These are phyloP conservation scores for Colaptes auratus DNA, from an alignment of 2,113 vertebrate genomes.

Conservation along the genomic window DNA sequence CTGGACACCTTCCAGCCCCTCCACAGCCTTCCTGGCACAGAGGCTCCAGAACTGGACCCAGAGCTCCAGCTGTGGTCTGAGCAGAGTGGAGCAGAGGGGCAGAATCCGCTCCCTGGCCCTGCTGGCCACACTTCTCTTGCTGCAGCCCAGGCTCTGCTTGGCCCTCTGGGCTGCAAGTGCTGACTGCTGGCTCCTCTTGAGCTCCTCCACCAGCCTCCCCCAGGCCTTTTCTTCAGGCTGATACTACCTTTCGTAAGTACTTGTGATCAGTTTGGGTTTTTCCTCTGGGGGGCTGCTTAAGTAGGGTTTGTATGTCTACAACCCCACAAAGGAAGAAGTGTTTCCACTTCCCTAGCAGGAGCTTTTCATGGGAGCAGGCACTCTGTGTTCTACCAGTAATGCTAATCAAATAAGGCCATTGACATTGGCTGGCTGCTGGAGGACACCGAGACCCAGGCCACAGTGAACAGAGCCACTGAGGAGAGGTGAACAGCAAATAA, in stretches of 20 bases:
- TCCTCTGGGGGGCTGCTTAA: background rate
- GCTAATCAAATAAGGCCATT: background rate
- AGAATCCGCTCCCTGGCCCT: no score
- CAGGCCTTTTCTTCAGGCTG: no score
- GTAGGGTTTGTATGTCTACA: background rate
- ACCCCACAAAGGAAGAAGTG: accelerated
- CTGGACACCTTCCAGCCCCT: no score
- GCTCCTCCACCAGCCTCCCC: no score
- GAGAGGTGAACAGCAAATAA: background rate
- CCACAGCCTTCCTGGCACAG: no score
- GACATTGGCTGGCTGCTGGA: background rate
- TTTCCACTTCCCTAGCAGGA: background rate
- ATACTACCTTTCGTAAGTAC: background rate
- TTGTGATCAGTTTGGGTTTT: background rate
- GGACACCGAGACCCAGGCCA: background rate
- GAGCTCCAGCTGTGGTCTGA: no score
- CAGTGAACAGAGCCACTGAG: background rate
- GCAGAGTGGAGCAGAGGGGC: no score
- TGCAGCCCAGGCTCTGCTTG: no score
- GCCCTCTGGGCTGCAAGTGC: no score
- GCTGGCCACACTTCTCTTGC: no score
- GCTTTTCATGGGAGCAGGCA: background rate
- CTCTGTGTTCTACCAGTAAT: background rate
- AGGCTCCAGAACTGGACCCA: no score
- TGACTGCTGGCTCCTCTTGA: no score